Percentiles rank a stretch among this genome's conserved stretches.
Evolutionary conservation across 2,888 invertebrate genomes (phyloP).

Genomic region (Tipula lateralis): DNA sequence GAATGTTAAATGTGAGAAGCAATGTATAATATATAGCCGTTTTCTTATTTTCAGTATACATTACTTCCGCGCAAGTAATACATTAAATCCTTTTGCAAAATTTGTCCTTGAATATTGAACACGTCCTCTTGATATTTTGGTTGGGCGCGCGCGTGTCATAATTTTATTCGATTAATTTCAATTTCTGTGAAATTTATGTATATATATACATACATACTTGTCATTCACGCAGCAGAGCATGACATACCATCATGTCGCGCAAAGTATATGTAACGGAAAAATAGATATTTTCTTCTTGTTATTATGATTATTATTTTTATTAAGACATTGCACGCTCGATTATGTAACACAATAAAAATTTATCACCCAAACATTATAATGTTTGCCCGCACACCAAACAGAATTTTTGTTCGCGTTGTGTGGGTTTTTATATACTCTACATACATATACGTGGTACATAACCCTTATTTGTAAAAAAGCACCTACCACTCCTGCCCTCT

Average conservation of each 20-base stretch:
- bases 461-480: background rate
- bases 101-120: background rate
- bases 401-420: background rate
- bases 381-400: background rate
- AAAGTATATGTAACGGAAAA: background rate
- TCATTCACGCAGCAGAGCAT: background rate
- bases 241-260: slow-evolving; percentile 3
- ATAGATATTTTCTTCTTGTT: background rate
- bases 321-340: background rate
- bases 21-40: no score
- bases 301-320: background rate
- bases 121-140: background rate
- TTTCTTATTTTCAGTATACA: no score
- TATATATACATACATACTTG: background rate
- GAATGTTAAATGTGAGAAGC: no score
- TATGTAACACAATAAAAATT: slow-evolving; percentile 8
- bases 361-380: background rate
- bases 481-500: no score
- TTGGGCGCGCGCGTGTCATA: background rate
- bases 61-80: background rate
- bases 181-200: background rate
- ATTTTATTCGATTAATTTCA: background rate
- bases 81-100: background rate
- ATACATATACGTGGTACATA: background rate
- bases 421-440: background rate